phyloP scores from a whole-genome alignment of 2,888 invertebrate species.

The Panopea generosa region DNA sequence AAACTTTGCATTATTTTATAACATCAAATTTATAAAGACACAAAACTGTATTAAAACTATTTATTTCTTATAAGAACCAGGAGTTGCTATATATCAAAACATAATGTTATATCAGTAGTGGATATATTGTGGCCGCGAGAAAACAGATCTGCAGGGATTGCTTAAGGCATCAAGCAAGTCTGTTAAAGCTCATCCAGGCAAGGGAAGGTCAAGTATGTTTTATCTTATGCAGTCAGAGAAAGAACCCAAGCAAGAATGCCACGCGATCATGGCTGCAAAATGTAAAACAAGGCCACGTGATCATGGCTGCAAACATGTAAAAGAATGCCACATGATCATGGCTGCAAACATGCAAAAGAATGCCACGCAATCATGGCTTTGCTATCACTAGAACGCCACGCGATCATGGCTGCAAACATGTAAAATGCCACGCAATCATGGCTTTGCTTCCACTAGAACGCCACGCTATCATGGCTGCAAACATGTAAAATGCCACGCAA shows the following conservation, averaged over 20 bases:
- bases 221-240: background rate
- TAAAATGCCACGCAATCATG: too few species aligned
- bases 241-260: background rate
- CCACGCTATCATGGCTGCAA: constrained; percentile 1
- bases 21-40: constrained; percentile 2
- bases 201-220: constrained; percentile 2
- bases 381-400: too few species aligned
- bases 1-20: background rate
- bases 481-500: too few species aligned
- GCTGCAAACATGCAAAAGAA: too few species aligned
- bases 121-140: constrained; percentile 1
- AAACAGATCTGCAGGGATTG: constrained; percentile 1
- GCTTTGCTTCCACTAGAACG: background rate
- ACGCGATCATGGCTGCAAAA: background rate
- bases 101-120: background rate
- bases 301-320: background rate
- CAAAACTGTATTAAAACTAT: background rate
- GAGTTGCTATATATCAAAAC: background rate
- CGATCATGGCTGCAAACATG: too few species aligned
- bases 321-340: background rate
- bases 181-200: constrained; percentile 3
- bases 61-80: background rate
- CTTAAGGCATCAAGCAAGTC: background rate
- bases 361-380: too few species aligned
- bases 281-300: background rate